These are phyloP conservation scores for Napeogenes sylphis DNA, from an alignment of 2,888 invertebrate genomes.

Conservation along the genomic window DNA sequence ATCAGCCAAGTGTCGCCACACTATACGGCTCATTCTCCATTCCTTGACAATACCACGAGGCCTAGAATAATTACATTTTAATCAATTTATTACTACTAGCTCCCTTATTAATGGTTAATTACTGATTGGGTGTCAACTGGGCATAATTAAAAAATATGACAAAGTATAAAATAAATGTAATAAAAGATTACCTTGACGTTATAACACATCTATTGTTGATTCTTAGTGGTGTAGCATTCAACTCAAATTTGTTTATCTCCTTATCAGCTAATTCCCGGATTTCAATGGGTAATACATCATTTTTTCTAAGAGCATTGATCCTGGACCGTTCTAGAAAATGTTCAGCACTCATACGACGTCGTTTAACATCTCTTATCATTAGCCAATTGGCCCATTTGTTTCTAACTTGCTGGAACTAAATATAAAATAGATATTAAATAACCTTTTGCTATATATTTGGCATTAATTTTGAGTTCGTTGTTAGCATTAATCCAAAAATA, in stretches of 20 bases:
- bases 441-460: background rate
- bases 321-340: constrained; percentile 87
- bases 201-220: constrained; percentile 89
- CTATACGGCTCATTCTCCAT: constrained; percentile 93
- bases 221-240: constrained; percentile 82
- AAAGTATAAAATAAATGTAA: background rate
- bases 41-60: constrained; percentile 86
- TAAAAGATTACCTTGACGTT: constrained; percentile 81
- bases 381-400: constrained; percentile 88
- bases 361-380: constrained; percentile 92
- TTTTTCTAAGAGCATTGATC: constrained; percentile 89
- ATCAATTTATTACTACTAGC: no score
- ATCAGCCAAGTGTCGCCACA: constrained; percentile 94
- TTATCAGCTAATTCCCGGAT: constrained; percentile 86
- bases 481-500: background rate
- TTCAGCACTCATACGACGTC: constrained; percentile 85
- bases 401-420: constrained; percentile 83
- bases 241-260: constrained; percentile 86
- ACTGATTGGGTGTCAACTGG: no score
- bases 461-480: no score
- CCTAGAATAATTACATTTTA: constrained; percentile 53
- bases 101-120: no score
- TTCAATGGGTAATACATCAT: constrained; percentile 90
- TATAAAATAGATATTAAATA: constrained; percentile 21
- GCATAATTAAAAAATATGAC: background rate